These are phyloP conservation scores for Meliscaeva auricollis DNA, from an alignment of 2,888 invertebrate species.

Conservation along the genomic window DNA sequence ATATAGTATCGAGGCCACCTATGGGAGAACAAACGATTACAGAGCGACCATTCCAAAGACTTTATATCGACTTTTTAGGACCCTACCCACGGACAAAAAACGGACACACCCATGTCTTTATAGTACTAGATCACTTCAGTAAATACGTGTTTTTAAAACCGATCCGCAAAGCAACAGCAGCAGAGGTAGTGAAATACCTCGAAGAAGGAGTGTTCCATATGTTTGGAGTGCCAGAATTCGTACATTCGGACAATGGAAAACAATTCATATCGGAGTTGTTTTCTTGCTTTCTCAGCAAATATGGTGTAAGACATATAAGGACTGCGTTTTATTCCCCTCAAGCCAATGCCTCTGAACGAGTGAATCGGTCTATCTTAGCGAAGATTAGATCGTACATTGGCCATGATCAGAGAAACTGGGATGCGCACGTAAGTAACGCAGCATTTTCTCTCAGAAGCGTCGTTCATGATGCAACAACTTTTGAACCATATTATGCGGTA, in stretches of 20 bases:
- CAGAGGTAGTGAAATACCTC: slow-evolving; percentile 28
- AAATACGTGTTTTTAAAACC: slow-evolving; percentile 54
- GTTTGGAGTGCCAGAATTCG: slow-evolving; percentile 77
- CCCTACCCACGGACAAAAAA: neutral
- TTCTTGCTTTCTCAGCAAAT: slow-evolving; percentile 54
- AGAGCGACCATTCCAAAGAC: slow-evolving; percentile 49
- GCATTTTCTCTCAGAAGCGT: slow-evolving; percentile 52
- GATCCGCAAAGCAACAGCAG: slow-evolving; percentile 28
- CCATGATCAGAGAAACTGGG: neutral
- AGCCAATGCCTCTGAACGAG: slow-evolving; percentile 74
- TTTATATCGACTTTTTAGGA: neutral
- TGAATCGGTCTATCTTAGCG: neutral
- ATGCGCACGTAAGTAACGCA: slow-evolving; percentile 57
- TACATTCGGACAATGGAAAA: slow-evolving; percentile 78
- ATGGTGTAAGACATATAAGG: slow-evolving; percentile 61
- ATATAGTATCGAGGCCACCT: slow-evolving; percentile 36
- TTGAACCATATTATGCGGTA: neutral
- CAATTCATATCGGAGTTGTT: slow-evolving; percentile 74
- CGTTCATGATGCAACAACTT: neutral
- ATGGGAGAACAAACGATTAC: slow-evolving; percentile 30
- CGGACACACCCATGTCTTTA: neutral
- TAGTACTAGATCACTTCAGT: slow-evolving; percentile 36
- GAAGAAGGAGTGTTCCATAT: slow-evolving; percentile 72
- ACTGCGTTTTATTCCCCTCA: slow-evolving; percentile 79
- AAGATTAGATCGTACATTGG: neutral